Evolutionary conservation across 2,113 vertebrate species (phyloP), one percentile per base, ranked within the genome.

Genomic region (Sander vitreus): DNA sequence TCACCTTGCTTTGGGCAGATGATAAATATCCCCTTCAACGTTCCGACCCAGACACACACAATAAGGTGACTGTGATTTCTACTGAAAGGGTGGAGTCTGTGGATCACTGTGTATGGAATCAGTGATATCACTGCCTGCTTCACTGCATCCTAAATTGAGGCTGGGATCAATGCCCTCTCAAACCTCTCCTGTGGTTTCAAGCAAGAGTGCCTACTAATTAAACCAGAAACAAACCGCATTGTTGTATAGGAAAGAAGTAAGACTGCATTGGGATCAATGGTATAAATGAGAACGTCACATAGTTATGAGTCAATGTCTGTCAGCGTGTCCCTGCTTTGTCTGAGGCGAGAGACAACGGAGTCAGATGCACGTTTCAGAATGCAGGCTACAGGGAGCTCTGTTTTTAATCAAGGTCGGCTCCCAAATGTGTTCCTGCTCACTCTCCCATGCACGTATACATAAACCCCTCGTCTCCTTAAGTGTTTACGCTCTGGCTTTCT

Each of bases 341-440:
- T 80, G 60, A 84, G 13, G 18, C 15, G 39, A 36, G n/a, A 76
- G 71, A 74, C 66, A 51, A 55, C 43, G 0, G 64, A 80, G 72
- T 80, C 64, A 57, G 65, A 53, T 70, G 74, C 45, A 18, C 21
- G 59, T 64, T 67, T 74, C 64, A 48, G 74, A 80, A 80, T 84
- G 54, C 75, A 63, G 81, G 45, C 76, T 86, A 50, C 74, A 65
- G 85, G 45, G 4, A 80, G 81, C 76, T 86, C 88, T 87, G 88
- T 84, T 91, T 90, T 74, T 73, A 87, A 89, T 93, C 85, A 88
- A 68, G 73, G 63, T 68, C 50, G 2, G 30, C 33, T 87, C 83
- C 81, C 74, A 84, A 65, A 86, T 30, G 62, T 69, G 55, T 63
- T 75, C 45, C 88, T 25, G 77, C 69, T 64, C 74, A 50, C 69